Evolutionary conservation across 2,797 vertebrate genomes (phyloP), one percentile per base, ranked within the genome.

Genomic region (Lepilemur septentrionalis): DNA sequence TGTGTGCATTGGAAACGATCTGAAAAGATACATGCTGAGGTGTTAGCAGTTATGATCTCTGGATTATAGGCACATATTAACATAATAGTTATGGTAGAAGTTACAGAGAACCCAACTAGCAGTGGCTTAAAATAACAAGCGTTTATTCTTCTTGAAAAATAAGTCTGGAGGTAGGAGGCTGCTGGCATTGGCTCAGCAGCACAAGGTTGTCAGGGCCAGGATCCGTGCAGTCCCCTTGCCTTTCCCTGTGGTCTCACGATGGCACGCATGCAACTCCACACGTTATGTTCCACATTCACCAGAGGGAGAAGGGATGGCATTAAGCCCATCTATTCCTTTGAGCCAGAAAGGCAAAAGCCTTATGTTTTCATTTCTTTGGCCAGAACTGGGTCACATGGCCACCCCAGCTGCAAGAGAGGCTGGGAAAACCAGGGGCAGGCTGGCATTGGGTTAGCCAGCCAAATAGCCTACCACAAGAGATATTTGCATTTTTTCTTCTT

Each of bases 51-150:
- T 57, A 81, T 11, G 38, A 63, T 72, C 43, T 81, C 55, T 73
- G 35, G 59, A 41, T 72, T 28, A 65, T 61, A 38, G 18, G 35
- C 79, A 35, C n/a, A 5, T 82, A 65, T 65, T 50, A 78, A 85
- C 43, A 22, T 32, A 75, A 67, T 23, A 55, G 38, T n/a, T 89
- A 79, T 25, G 20, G 52, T 69, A 17, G 61, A 73, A 92, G 48
- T 57, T 59, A 79, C n/a, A 86, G 65, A 96, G 80, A 83, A 57
- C 25, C 28, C 87, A 93, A 57, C 78, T 59, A 91, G 43, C 87
- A 50, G 65, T 63, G 35, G 48, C 73, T 95, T 91, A 93, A 96
- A 89, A 91, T 91, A 93, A 79, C 15, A 85, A 67, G 80, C 18
- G 55, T 87, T 76, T 93, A 57, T 82, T 96, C 61, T 89, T 81